phyloP scores from a whole-genome alignment of 2,888 invertebrate species.

The Apotomis betuletana region DNA sequence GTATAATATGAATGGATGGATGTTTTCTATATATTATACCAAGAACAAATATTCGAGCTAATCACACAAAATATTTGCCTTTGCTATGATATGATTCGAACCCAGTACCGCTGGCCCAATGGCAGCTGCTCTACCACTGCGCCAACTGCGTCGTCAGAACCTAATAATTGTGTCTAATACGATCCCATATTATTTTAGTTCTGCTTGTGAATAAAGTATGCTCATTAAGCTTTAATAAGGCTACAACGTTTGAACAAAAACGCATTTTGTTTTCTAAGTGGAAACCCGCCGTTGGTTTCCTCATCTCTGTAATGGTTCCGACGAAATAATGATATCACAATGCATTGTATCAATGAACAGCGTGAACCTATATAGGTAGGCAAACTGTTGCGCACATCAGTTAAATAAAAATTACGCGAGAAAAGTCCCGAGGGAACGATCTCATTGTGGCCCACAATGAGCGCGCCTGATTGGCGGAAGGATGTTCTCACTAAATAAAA shows the following conservation, averaged over 20 bases:
- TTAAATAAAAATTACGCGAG: constrained; percentile 78
- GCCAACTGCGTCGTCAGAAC: no score
- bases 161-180: no score
- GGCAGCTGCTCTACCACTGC: no score
- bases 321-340: constrained; percentile 25
- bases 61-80: no score
- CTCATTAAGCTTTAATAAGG: neutral
- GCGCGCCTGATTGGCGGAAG: constrained; percentile 83
- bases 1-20: no score
- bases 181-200: no score
- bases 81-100: no score
- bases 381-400: constrained; percentile 77
- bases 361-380: constrained; percentile 58
- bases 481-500: constrained; percentile 83
- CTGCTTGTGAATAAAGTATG: no score
- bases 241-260: neutral
- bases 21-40: no score
- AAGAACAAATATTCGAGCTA: no score
- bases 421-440: constrained; percentile 72
- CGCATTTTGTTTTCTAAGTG: neutral
- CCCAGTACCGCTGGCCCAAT: no score
- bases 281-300: neutral
- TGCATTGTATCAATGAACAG: constrained; percentile 44
- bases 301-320: constrained; percentile 13
- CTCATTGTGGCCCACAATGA: constrained; percentile 80